phyloP scores from a whole-genome alignment of 2,888 invertebrate species.

The Drepana falcataria region DNA sequence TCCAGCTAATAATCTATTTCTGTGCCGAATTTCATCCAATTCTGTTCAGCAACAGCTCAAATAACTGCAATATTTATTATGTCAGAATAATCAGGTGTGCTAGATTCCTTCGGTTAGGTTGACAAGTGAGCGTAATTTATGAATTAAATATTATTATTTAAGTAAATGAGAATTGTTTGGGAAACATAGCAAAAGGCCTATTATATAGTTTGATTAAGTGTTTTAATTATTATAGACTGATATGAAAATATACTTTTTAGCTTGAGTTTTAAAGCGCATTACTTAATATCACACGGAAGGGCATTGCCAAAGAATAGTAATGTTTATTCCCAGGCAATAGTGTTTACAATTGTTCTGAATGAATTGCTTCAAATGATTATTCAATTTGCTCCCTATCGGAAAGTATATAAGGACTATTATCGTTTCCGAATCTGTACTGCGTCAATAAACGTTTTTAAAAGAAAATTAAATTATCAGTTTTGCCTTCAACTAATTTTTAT shows the following conservation, averaged over 20 bases:
- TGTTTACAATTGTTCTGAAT: neutral
- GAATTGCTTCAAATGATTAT: neutral
- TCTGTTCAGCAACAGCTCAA: no score
- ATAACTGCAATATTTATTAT: no score
- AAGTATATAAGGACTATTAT: neutral
- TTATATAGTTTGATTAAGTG: slow-evolving; percentile 41
- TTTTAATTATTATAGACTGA: slow-evolving; percentile 46
- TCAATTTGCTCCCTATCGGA: neutral
- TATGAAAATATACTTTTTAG: slow-evolving; percentile 20
- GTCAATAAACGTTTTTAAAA: no score
- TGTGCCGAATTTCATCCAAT: no score
- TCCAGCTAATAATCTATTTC: no score
- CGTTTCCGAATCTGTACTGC: neutral
- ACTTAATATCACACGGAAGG: slow-evolving; percentile 3
- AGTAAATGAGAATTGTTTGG: neutral
- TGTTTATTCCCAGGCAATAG: neutral
- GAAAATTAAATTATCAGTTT: neutral
- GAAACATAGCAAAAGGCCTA: slow-evolving; percentile 41
- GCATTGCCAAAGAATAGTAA: neutral
- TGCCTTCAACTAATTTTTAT: neutral
- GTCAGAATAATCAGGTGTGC: no score
- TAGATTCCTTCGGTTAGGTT: no score
- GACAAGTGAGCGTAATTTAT: no score
- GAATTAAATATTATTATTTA: neutral
- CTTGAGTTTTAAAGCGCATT: neutral